phyloP scores from a whole-genome alignment of 1,140 invertebrate genomes.

The Macrobrachium nipponense region DNA sequence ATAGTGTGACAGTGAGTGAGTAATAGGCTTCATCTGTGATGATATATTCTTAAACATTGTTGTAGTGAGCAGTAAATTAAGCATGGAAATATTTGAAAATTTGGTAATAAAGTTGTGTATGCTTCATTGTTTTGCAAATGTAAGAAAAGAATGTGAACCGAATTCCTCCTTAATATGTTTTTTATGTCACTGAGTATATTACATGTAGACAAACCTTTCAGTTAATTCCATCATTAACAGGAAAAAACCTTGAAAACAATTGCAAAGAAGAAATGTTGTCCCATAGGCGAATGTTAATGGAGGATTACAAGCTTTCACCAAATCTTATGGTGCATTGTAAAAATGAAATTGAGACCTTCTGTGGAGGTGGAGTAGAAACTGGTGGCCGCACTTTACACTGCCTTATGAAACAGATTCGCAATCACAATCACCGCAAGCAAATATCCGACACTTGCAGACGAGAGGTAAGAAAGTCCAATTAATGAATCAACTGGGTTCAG shows the following conservation, averaged over 20 bases:
- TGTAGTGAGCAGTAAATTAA: no score
- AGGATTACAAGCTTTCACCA: slow-evolving; percentile 91
- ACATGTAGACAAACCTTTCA: background rate
- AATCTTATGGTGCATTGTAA: slow-evolving; percentile 91
- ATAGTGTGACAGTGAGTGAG: no score
- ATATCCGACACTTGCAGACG: slow-evolving; percentile 69
- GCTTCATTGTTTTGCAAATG: background rate
- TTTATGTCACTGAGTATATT: background rate
- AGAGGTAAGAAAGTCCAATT: slow-evolving; percentile 64
- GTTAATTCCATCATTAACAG: slow-evolving; percentile 64
- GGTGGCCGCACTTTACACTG: slow-evolving; percentile 95
- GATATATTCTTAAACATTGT: no score
- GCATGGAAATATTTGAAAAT: no score
- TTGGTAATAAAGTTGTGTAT: no score
- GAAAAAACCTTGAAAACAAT: slow-evolving; percentile 80
- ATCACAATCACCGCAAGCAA: slow-evolving; percentile 65
- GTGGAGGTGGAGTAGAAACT: slow-evolving; percentile 75
- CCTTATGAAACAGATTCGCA: slow-evolving; percentile 87
- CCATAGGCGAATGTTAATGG: slow-evolving; percentile 90
- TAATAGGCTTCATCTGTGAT: no score
- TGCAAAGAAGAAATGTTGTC: slow-evolving; percentile 86
- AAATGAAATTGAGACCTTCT: slow-evolving; percentile 77
- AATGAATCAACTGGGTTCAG: background rate
- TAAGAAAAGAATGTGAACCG: background rate
- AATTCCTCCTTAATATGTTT: background rate